Base-by-base conservation (phyloP, 2,888 invertebrate genomes). In the Actias luna region DNA sequence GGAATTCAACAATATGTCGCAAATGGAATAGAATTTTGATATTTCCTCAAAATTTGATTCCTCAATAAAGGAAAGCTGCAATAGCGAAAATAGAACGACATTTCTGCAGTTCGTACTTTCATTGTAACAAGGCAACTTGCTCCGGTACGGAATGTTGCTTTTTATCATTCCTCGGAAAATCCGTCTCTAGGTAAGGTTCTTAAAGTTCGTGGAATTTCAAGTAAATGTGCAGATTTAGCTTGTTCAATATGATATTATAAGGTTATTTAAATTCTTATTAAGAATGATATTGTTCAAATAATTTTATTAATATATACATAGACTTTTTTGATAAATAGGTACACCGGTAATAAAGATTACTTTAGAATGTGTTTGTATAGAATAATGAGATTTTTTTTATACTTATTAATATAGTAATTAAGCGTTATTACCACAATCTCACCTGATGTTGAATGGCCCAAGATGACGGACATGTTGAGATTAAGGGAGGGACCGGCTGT, bases 81-180 rank as follows among this genome's bases (percentile, higher is more conserved):
- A 65, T 52, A n/a, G 60, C 59, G 62, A 63, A 70, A 71, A 76
- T 69, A 68, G 62, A 70, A 64, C 71, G 69, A 74, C 65, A 72
- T 75, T 76, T 74, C 69, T 67, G 67, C 69, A 62, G 66, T 74
- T 71, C 69, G 68, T 73, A 71, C 72, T 73, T 71, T 68, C 69
- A 65, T 69, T 69, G 68, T 80, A 75, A 75, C 74, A 72, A 77
- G 78, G 76, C 78, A 74, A 78, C 71, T 70, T 73, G 69, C 67
- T 70, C 65, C 71, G 66, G 60, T 64, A 63, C 67, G 69, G 55
- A 61, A n/a, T 35, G 42, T 39, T 58, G 58, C 42, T 42, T 58
- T 59, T 58, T 58, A 55, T 42, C 55, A 62, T 58, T 33, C 39
- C 4, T 18, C n/a, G 55, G 36, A 71, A 77, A 74, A 75, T 75